Evolutionary conservation across 2,797 vertebrate genomes (phyloP).

Genomic region (Spea hammondii): DNA sequence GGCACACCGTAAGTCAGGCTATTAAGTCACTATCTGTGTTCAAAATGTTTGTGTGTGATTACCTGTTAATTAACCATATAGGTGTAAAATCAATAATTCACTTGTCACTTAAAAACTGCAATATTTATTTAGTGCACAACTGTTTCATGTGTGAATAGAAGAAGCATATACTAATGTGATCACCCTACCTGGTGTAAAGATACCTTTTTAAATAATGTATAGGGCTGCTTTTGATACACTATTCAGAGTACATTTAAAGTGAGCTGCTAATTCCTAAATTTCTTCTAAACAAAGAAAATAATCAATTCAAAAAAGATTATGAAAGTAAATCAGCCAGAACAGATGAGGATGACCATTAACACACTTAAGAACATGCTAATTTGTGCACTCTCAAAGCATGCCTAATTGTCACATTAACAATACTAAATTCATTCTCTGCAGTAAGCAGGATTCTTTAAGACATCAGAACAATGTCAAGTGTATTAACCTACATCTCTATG

Average conservation of each 20-base stretch:
- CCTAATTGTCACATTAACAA: slow-evolving; percentile 58
- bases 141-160: too few relatives aligned
- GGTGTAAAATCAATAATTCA: too few relatives aligned
- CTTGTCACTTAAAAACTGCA: too few relatives aligned
- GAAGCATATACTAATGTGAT: too few relatives aligned
- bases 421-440: slow-evolving; percentile 49
- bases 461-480: slow-evolving; percentile 29
- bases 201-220: too few relatives aligned
- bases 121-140: too few relatives aligned
- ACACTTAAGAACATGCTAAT: slow-evolving; percentile 57
- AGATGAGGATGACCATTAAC: slow-evolving; percentile 58
- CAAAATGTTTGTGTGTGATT: too few relatives aligned
- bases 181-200: too few relatives aligned
- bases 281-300: slow-evolving; percentile 46
- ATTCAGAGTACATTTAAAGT: background rate
- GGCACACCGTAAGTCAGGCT: too few relatives aligned
- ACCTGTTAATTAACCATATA: too few relatives aligned
- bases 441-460: slow-evolving; percentile 37
- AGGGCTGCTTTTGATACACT: too few relatives aligned
- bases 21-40: too few relatives aligned
- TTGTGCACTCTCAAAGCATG: slow-evolving; percentile 57
- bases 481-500: slow-evolving; percentile 56
- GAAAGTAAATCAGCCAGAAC: slow-evolving; percentile 61
- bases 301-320: slow-evolving; percentile 55
- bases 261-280: background rate